phyloP scores from a whole-genome alignment of 1,140 invertebrate species.

The Magallana ariakensis region DNA sequence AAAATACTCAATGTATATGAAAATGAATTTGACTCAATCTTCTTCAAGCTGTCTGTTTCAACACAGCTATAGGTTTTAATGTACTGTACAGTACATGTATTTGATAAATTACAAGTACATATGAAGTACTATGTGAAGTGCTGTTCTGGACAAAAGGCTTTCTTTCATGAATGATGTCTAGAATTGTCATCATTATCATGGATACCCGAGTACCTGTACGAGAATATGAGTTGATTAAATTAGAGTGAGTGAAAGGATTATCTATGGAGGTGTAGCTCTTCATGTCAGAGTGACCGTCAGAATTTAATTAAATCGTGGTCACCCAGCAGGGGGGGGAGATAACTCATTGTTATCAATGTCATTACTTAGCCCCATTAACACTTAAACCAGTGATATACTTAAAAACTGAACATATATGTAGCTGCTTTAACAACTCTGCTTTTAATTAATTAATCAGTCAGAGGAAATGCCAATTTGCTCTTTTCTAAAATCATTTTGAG shows the following conservation, averaged over 20 bases:
- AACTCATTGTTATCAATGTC: constrained; percentile 13
- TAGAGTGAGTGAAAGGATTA: constrained; percentile 16
- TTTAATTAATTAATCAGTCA: constrained; percentile 24
- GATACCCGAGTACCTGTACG: too few relatives aligned
- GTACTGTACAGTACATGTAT: too few relatives aligned
- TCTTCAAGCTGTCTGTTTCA: too few relatives aligned
- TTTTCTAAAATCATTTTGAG: background rate
- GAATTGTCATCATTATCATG: too few relatives aligned
- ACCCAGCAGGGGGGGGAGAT: constrained; percentile 18
- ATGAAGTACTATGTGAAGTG: too few relatives aligned
- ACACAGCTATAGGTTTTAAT: too few relatives aligned
- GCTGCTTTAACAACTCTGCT: background rate
- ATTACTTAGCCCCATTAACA: constrained; percentile 15
- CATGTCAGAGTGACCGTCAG: background rate
- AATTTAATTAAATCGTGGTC: constrained; percentile 26
- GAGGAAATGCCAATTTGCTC: background rate
- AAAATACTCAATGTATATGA: too few relatives aligned
- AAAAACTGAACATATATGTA: background rate
- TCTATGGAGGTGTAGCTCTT: background rate
- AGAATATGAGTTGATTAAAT: background rate
- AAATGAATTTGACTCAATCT: too few relatives aligned
- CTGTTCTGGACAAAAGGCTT: too few relatives aligned
- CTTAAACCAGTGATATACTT: background rate
- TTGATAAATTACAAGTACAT: too few relatives aligned
- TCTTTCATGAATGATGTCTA: too few relatives aligned